Evolutionary conservation across 2,888 invertebrate species (phyloP), one percentile per base, ranked within the genome.

Genomic region (Lingula anatina): DNA sequence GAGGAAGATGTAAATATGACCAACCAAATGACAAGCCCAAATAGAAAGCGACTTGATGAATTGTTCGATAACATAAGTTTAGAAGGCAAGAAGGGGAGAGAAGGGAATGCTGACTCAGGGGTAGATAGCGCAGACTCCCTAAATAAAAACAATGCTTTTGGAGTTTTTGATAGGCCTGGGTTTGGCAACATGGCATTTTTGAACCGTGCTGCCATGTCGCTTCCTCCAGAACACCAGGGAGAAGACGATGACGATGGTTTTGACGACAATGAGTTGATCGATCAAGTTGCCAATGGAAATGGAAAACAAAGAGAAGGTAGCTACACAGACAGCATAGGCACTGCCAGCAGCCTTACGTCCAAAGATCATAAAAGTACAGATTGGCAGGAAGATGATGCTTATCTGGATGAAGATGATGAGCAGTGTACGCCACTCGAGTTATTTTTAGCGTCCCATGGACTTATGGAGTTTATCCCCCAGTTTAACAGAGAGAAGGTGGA

Each of bases 111-210:
- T 56, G 83, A 83, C 44, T 80, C 83, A 42, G 83, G 84, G 0
- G 84, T 84, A 45, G 84, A 0, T 41, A 62, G 57, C 41, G 53
- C 46, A 44, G 54, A 44, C 28, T 54, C 55, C 2, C 41, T 24
- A 1, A 52, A 51, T 31, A 31, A 46, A 25, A 53, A 52, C 25
- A 60, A 52, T 18, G 54, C 67, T 0, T 61, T 69, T 2, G 61
- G 73, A 54, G 87, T 95, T 51, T 95, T 95, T 71, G 90, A 91
- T 70, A 79, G 94, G 58, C 94, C 94, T 0, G 92, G 91, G 55
- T 86, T 95, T 68, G 95, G 95, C 1, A 90, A 90, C 59, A 88
- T 94, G 23, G 90, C 93, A 0, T 94, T 94, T 49, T 46, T 70
- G n/a, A 39, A 24, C 9, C 9, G 15, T 15, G 31, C 15, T 9